Base-by-base conservation (phyloP, 2,113 vertebrate genomes). In the Ammodytes dubius region DNA sequence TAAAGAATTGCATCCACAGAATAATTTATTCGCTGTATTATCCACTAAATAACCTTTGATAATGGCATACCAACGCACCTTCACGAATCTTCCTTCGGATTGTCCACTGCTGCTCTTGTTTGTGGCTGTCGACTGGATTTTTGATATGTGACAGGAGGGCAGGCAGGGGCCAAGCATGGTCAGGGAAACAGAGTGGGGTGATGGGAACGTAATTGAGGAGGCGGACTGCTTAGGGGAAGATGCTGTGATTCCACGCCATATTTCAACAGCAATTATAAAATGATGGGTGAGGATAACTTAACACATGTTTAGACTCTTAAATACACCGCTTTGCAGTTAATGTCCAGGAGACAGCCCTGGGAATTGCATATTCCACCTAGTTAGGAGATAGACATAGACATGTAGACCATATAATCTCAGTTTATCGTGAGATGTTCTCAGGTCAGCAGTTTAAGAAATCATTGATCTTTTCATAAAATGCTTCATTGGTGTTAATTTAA, bases 61-160 rank as follows among this genome's bases (percentile, higher is more conserved):
- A 27, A 52, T 70, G 42, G 13, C 35, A 42, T 19, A 70, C 45
- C 17, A 70, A 63, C 39, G 3, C n/a, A 19, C 42, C 63, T 46
- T 27, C 66, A 60, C 65, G 64, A 82, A 57, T 85, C 67, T 58
- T 76, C 75, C 69, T 56, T 57, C 2, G 0, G 60, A 49, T 39
- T 54, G 53, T 43, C 40, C 72, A 82, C 74, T 63, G 79, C 79
- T 82, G 59, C 70, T 79, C 53, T 72, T 86, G 87, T 83, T 85
- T 85, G 53, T 50, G 27, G 50, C 83, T 88, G 78, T 71, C 52
- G 42, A 39, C 69, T 72, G 74, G 19, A 65, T 66, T 76, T 83
- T 85, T 79, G 65, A 91, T 68, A 68, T 87, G 82, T 87, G 82
- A 83, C 83, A 83, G 74, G 17, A 53, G 79, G 85, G 76, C 70